These are phyloP conservation scores for Gymnocheta viridis DNA, from an alignment of 2,888 invertebrate genomes.

Conservation along the genomic window DNA sequence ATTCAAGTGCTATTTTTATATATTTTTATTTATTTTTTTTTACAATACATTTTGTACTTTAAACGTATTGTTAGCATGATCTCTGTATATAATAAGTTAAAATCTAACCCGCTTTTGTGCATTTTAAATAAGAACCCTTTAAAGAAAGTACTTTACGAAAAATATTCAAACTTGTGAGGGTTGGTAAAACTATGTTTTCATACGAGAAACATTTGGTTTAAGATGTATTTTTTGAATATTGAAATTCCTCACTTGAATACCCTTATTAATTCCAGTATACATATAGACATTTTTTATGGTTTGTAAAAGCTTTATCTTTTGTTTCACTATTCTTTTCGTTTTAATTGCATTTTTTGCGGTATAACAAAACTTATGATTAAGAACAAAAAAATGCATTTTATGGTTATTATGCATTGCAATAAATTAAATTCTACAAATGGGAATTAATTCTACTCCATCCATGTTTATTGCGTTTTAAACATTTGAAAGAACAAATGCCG, in stretches of 20 bases:
- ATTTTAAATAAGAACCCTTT: conserved; percentile 38
- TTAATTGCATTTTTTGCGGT: conserved; percentile 59
- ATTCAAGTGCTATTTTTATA: conserved; percentile 66
- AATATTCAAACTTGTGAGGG: conserved; percentile 20
- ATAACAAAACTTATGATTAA: conserved; percentile 27
- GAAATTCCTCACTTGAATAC: conserved; percentile 14
- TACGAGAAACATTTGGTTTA: background rate
- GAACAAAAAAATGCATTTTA: conserved; percentile 27
- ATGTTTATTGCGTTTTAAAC: background rate
- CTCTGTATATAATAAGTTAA: background rate
- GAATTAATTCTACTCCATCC: conserved; percentile 5
- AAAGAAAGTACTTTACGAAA: conserved; percentile 15
- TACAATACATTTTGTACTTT: conserved; percentile 40
- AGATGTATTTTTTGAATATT: background rate
- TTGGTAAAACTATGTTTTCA: background rate
- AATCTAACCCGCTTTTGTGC: conserved; percentile 53
- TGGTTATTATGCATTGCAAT: conserved; percentile 45
- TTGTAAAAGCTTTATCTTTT: conserved; percentile 45
- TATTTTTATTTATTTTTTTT: conserved; percentile 43
- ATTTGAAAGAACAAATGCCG: background rate
- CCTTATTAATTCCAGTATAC: background rate
- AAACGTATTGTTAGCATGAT: conserved; percentile 26
- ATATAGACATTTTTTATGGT: background rate
- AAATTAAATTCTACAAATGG: conserved; percentile 3
- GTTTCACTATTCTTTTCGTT: conserved; percentile 35